Evolutionary conservation across 2,113 vertebrate species (phyloP), one percentile per base, ranked within the genome.

Genomic region (Cochlearius cochlearius): DNA sequence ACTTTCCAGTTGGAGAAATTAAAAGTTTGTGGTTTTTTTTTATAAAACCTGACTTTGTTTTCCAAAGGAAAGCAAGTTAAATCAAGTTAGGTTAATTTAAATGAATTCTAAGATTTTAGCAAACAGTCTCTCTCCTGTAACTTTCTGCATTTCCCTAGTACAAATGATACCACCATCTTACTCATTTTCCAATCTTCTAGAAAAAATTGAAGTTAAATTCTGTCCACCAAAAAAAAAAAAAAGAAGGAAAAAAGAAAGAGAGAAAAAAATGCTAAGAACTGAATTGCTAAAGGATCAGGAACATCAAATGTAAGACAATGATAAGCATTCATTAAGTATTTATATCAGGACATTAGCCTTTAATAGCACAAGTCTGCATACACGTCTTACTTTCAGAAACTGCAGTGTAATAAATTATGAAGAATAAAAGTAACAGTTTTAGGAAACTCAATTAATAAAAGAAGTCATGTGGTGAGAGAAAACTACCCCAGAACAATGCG

Each of bases 301-400:
- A 91, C 68, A 94, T 75, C 64, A 94, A 85, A 86, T 76, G 30
- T 59, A 84, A 88, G 59, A 75, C 76, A 91, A 81, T 85, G 52
- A 72, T 69, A 94, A 81, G 56, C 73, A 87, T 84, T 91, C 79
- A 74, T 93, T 93, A 94, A 94, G 90, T 89, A 94, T 93, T 93
- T 94, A 90, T 92, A 72, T 38, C 66, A 85, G 56, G 30, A 62
- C 68, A 91, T 92, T 94, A 93, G 76, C 49, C 73, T 85, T 91
- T 92, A 92, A 94, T 72, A 91, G 88, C 64, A 68, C 38, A 89
- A 87, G 43, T 45, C 86, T 81, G 56, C 59, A 85, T 50, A 66
- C 18, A 89, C 49, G 45, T 62, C 67, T 73, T 58, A 83, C 26
- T 90, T 92, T 92, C 89, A 82, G 83, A 87, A 95, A 87, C 20